These are phyloP conservation scores for Dreissena rostriformis DNA, from an alignment of 1,140 invertebrate species.

Conservation along the genomic window DNA sequence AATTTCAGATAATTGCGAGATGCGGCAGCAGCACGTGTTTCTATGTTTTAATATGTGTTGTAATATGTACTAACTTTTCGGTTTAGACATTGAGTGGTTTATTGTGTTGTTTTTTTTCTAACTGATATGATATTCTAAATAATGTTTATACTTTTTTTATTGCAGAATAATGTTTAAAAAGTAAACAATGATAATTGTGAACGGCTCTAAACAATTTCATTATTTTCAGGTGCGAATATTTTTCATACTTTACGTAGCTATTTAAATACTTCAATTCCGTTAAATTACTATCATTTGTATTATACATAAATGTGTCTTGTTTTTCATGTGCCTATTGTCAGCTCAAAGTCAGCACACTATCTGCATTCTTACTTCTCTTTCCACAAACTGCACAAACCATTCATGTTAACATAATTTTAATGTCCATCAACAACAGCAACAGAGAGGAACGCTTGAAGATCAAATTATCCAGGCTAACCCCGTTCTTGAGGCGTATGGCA, in stretches of 20 bases:
- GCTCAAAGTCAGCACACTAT: neutral
- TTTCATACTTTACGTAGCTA: too few relatives aligned
- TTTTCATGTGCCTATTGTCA: neutral
- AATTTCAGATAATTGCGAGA: too few relatives aligned
- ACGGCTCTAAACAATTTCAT: constrained; percentile 9
- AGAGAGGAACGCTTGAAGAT: constrained; percentile 84
- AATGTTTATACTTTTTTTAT: neutral
- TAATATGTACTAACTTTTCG: too few relatives aligned
- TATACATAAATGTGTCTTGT: neutral
- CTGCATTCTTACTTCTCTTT: neutral
- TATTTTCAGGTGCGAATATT: neutral
- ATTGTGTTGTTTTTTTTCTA: too few relatives aligned
- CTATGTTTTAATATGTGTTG: too few relatives aligned
- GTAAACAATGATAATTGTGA: neutral
- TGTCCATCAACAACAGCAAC: neutral
- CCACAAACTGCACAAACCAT: neutral
- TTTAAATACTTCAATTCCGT: neutral
- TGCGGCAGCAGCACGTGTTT: too few relatives aligned
- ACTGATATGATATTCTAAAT: too few relatives aligned
- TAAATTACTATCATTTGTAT: neutral
- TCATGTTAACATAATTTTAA: neutral
- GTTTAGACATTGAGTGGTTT: too few relatives aligned
- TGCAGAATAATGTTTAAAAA: neutral
- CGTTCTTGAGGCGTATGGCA: constrained; percentile 85
- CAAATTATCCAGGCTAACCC: constrained; percentile 85